Conservation (phyloP, 2,888 invertebrate genomes). For the Anagyrus pseudococci region DNA sequence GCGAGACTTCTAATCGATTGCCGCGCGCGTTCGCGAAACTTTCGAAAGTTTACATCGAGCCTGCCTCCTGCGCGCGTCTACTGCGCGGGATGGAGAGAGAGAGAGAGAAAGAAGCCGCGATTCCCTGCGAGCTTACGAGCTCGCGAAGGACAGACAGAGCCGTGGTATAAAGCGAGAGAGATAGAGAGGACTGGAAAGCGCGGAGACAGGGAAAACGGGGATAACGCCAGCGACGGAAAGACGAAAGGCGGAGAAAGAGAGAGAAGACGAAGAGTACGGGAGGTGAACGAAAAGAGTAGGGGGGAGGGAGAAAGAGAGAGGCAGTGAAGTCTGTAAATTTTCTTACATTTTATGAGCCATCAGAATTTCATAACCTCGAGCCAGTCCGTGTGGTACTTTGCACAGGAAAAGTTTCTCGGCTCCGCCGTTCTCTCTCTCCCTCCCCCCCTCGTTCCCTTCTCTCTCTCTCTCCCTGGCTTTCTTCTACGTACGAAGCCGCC, state of each 20-base stretch:
- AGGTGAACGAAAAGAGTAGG: slow-evolving; percentile 21
- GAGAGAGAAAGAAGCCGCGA: too few species aligned
- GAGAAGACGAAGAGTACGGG: slow-evolving; percentile 42
- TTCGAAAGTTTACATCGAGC: slow-evolving; percentile 57
- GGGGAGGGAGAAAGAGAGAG: slow-evolving; percentile 38
- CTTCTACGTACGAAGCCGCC: slow-evolving; percentile 26
- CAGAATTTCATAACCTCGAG: slow-evolving; percentile 63
- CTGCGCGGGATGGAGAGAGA: slow-evolving; percentile 14
- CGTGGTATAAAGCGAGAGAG: slow-evolving; percentile 20
- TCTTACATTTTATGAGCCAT: slow-evolving; percentile 64
- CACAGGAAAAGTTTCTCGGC: slow-evolving; percentile 59
- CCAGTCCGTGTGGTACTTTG: slow-evolving; percentile 63
- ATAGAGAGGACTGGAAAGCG: slow-evolving; percentile 40
- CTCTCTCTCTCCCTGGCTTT: slow-evolving; percentile 37
- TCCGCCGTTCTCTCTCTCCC: slow-evolving; percentile 44
- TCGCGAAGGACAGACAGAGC: too few species aligned
- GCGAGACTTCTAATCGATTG: slow-evolving; percentile 56
- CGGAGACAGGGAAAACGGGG: slow-evolving; percentile 41
- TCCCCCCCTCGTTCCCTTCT: slow-evolving; percentile 34
- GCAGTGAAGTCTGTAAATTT: slow-evolving; percentile 61
- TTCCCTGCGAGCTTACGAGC: slow-evolving; percentile 30
- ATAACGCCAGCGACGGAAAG: too few species aligned
- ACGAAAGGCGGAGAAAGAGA: too few species aligned
- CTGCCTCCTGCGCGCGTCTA: too few species aligned
- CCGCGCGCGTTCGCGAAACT: slow-evolving; percentile 44